Conservation (phyloP, 2,888 invertebrate genomes). For the Andrena praecox region DNA sequence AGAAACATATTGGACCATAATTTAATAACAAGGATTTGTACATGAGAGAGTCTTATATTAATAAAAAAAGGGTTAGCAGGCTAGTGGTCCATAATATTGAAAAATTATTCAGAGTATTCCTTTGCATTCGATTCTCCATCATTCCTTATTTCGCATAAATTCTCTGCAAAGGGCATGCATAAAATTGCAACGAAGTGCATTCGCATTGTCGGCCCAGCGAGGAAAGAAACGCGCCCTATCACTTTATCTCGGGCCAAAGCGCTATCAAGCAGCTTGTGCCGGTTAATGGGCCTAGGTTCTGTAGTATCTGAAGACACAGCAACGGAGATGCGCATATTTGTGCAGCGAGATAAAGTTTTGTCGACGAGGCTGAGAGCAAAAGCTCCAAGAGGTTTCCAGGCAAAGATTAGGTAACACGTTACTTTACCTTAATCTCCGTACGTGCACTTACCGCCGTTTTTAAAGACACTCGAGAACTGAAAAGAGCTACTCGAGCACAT, state of each 20-base stretch:
- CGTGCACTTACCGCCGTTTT: slow-evolving; percentile 33
- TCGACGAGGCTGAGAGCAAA: slow-evolving; percentile 36
- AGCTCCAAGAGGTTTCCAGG: slow-evolving; percentile 16
- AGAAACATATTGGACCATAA: no score
- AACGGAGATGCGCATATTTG: slow-evolving; percentile 36
- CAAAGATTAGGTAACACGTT: slow-evolving; percentile 54
- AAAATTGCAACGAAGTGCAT: background rate
- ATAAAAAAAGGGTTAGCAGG: no score
- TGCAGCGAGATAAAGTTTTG: slow-evolving; percentile 49
- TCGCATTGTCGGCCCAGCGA: background rate
- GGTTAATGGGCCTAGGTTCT: slow-evolving; percentile 40
- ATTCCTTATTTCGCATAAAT: no score
- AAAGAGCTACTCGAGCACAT: slow-evolving; percentile 10
- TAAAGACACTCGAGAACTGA: slow-evolving; percentile 36
- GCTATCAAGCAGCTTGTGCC: slow-evolving; percentile 11
- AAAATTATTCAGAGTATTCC: no score
- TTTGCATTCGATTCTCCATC: no score
- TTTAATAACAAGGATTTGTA: no score
- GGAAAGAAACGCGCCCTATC: background rate
- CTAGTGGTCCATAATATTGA: no score
- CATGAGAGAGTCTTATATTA: no score
- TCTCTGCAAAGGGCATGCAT: background rate
- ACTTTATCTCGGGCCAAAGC: slow-evolving; percentile 12
- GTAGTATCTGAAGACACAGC: slow-evolving; percentile 25
- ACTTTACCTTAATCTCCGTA: slow-evolving; percentile 43